Percentiles rank a stretch among this genome's conserved stretches.
Conservation (phyloP, 35 echinoderm and acorn worm species). For the Nesometra sesokonis region DNA sequence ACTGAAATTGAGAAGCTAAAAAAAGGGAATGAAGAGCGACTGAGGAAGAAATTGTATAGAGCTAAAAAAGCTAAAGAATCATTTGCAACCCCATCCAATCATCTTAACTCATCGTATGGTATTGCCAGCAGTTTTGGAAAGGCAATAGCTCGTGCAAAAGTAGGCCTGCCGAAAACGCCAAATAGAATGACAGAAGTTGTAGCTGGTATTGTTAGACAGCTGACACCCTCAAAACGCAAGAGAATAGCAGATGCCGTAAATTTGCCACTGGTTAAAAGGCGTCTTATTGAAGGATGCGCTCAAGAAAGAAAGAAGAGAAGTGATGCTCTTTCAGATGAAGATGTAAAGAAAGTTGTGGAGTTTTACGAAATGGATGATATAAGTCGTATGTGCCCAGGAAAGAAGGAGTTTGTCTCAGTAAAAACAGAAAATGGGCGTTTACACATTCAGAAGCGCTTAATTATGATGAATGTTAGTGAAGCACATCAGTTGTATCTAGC, state of each 20-base stretch:
- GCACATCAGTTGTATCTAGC: background rate
- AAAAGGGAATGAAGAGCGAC: too few relatives aligned
- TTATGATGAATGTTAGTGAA: background rate
- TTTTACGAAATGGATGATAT: constrained; percentile 16
- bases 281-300: background rate
- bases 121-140: background rate
- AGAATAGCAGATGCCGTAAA: background rate
- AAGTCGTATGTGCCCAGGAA: constrained; percentile 11
- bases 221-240: background rate
- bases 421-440: background rate
- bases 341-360: constrained; percentile 9
- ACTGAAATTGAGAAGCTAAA: too few relatives aligned
- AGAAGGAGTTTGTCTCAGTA: background rate
- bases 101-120: background rate
- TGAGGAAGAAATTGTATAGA: too few relatives aligned
- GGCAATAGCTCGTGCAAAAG: background rate
- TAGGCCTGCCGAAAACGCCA: background rate
- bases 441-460: background rate
- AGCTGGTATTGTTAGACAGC: background rate
- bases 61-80: background rate
- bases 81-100: background rate
- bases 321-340: constrained; percentile 4
- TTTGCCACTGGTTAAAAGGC: background rate
- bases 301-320: constrained; percentile 1
- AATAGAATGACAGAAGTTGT: background rate